phyloP scores from a whole-genome alignment of 2,113 vertebrate species.

The Prolemur simus region DNA sequence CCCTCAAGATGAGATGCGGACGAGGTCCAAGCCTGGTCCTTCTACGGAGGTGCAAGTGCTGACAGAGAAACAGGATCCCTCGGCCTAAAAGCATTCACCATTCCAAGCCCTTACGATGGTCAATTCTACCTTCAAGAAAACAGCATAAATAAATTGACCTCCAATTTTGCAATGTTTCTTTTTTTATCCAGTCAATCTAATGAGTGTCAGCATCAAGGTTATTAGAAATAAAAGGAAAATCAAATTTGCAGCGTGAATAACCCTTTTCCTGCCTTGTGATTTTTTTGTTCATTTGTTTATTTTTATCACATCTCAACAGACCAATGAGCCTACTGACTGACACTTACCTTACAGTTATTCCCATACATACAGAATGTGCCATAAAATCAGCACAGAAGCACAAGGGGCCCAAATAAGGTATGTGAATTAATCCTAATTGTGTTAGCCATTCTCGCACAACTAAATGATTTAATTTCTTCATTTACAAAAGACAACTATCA shows the following conservation, averaged over 20 bases:
- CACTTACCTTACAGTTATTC: neutral
- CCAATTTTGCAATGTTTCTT: neutral
- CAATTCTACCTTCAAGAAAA: neutral
- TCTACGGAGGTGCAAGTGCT: neutral
- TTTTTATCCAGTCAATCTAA: neutral
- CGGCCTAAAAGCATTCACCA: neutral
- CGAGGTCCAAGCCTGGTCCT: neutral
- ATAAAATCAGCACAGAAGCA: neutral
- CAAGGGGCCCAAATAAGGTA: neutral
- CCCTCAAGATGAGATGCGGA: neutral
- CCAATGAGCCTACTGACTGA: neutral
- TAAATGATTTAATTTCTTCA: neutral
- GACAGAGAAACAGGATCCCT: neutral
- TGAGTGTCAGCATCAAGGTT: neutral
- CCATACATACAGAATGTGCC: neutral
- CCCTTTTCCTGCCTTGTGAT: neutral
- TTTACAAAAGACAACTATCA: neutral
- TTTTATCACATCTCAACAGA: neutral
- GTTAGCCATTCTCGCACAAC: neutral
- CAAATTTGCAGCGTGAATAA: neutral
- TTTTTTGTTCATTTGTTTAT: neutral
- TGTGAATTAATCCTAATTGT: neutral
- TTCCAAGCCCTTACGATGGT: neutral
- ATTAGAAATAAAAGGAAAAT: slow-evolving; percentile 8
- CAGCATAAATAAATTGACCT: neutral